Percentiles rank a stretch among this genome's conserved stretches.
Conservation (phyloP, 2,888 invertebrate genomes). For the Cheilosia urbana region DNA sequence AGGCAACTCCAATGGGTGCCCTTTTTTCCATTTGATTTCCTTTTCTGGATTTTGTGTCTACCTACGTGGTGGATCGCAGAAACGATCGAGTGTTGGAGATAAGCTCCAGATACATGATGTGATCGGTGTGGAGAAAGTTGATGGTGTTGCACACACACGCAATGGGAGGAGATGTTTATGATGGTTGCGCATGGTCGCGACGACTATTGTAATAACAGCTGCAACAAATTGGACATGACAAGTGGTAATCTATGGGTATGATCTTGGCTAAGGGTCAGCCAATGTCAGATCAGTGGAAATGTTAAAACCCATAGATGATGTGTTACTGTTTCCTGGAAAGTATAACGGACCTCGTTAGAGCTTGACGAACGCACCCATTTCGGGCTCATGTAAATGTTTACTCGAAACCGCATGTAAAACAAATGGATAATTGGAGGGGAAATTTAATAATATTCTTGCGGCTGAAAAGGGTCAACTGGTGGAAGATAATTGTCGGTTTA, state of each 20-base stretch:
- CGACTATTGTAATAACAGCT: conserved; percentile 43
- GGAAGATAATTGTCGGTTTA: too few relatives aligned
- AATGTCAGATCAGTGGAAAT: conserved; percentile 22
- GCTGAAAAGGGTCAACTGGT: too few relatives aligned
- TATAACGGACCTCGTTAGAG: conserved; percentile 33
- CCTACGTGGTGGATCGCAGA: conserved; percentile 23
- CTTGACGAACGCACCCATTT: conserved; percentile 12
- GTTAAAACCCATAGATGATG: not conserved
- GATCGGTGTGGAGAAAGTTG: conserved; percentile 48
- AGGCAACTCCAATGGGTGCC: conserved; percentile 46
- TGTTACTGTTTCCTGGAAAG: conserved; percentile 29
- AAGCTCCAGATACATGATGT: conserved; percentile 58
- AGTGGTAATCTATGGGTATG: conserved; percentile 51
- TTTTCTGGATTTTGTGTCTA: conserved; percentile 48
- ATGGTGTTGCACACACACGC: conserved; percentile 8
- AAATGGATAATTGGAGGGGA: too few relatives aligned
- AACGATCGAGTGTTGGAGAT: conserved; percentile 68
- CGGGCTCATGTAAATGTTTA: not conserved
- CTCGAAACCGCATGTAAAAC: too few relatives aligned
- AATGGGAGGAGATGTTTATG: conserved; percentile 41
- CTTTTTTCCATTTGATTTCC: conserved; percentile 51
- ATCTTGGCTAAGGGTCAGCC: conserved; percentile 44
- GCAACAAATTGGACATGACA: conserved; percentile 64
- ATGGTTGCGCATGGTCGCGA: not conserved
- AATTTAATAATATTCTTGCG: too few relatives aligned